Conservation (phyloP, 2,888 invertebrate genomes). For the Tricholauxania praeusta region DNA sequence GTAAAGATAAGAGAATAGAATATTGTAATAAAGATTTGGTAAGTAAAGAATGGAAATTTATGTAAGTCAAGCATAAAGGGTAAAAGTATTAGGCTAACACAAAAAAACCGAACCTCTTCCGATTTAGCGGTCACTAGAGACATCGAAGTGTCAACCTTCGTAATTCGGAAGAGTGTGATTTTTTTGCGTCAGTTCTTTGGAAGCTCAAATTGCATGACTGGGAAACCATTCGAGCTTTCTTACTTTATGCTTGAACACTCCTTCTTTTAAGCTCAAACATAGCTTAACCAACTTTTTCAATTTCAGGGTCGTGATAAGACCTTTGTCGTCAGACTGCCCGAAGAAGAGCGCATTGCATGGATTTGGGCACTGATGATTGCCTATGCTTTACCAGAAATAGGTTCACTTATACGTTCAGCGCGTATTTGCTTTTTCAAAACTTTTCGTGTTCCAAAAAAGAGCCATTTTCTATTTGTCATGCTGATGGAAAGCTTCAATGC, state of each 20-base stretch:
- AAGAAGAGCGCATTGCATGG: constrained; percentile 90
- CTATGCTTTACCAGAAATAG: constrained; percentile 89
- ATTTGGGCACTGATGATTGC: constrained; percentile 92
- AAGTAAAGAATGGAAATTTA: constrained; percentile 58
- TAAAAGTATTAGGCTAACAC: too few relatives aligned
- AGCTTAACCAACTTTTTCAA: constrained; percentile 25
- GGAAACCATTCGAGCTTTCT: background rate
- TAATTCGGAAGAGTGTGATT: too few relatives aligned
- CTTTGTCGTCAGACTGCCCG: constrained; percentile 84
- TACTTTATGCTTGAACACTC: background rate
- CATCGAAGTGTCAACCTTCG: too few relatives aligned
- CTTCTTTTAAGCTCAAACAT: too few relatives aligned
- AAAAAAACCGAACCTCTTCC: too few relatives aligned
- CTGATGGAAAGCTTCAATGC: constrained; percentile 91
- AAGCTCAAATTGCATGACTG: background rate
- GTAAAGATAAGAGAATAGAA: constrained; percentile 79
- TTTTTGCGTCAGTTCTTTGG: background rate
- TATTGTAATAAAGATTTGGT: constrained; percentile 90
- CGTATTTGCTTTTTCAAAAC: constrained; percentile 94
- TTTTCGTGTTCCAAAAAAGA: constrained; percentile 76
- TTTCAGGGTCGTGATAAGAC: constrained; percentile 85
- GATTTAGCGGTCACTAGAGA: too few relatives aligned
- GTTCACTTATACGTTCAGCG: constrained; percentile 84
- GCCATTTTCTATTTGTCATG: constrained; percentile 72
- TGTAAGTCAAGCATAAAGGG: too few relatives aligned